Percentiles rank a stretch among this genome's conserved stretches.
Evolutionary conservation across 1,140 invertebrate species (phyloP).

Genomic region (Lutraria rhynchaena): DNA sequence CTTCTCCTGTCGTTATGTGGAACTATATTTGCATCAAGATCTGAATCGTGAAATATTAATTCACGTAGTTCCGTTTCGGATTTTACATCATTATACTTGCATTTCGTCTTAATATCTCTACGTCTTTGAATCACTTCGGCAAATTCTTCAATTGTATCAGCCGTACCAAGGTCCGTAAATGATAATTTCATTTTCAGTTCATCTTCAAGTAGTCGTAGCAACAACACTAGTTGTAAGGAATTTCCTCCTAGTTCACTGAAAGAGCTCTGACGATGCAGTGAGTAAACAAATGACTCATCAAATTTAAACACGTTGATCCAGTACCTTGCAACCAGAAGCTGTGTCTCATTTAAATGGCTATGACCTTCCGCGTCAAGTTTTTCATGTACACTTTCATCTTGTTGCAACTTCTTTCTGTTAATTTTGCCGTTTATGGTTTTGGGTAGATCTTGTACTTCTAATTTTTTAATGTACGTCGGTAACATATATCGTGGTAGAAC

Average conservation of each 20-base stretch:
- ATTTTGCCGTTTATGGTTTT: constrained; percentile 71
- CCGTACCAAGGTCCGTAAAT: constrained; percentile 68
- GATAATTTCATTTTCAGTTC: constrained; percentile 58
- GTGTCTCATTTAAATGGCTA: constrained; percentile 67
- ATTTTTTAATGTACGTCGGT: constrained; percentile 66
- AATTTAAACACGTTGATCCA: constrained; percentile 66
- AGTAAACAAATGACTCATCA: constrained; percentile 57
- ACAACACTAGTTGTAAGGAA: constrained; percentile 67
- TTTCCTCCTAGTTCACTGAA: constrained; percentile 70
- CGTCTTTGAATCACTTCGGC: constrained; percentile 64
- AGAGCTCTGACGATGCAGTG: constrained; percentile 64
- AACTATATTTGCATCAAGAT: constrained; percentile 33
- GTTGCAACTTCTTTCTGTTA: constrained; percentile 64
- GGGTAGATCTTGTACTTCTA: constrained; percentile 65
- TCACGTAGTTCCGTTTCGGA: constrained; percentile 45
- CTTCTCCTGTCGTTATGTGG: constrained; percentile 46
- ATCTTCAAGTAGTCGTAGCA: constrained; percentile 65
- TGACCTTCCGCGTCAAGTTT: constrained; percentile 39
- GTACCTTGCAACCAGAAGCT: constrained; percentile 62
- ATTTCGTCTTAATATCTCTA: constrained; percentile 54
- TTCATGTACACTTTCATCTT: constrained; percentile 66
- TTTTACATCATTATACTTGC: constrained; percentile 24
- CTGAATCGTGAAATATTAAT: constrained; percentile 61
- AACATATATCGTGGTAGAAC: constrained; percentile 71
- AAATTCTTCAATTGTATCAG: constrained; percentile 71